These are phyloP conservation scores for Brachionus paranguensis DNA, from an alignment of 1,140 invertebrate genomes.

Conservation along the genomic window DNA sequence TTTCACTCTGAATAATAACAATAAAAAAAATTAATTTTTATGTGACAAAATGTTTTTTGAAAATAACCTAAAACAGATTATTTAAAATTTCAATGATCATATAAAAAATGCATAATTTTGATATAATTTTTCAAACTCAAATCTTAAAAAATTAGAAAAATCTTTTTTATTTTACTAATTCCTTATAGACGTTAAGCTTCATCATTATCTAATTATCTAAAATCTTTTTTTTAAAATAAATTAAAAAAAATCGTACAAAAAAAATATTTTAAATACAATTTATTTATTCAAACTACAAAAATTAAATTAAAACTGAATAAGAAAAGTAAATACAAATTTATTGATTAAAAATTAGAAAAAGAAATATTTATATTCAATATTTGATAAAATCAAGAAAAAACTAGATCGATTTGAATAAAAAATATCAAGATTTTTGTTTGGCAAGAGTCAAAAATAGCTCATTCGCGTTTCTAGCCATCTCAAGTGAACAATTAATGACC, in stretches of 20 bases:
- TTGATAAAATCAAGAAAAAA: neutral
- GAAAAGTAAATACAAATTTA: conserved; percentile 22
- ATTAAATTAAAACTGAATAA: conserved; percentile 35
- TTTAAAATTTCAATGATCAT: too few species aligned
- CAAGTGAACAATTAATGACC: neutral
- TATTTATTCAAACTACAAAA: neutral
- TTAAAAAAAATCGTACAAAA: neutral
- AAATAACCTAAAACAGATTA: too few species aligned
- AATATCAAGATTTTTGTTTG: neutral
- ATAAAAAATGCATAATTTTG: too few species aligned
- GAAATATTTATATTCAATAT: neutral
- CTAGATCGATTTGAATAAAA: neutral
- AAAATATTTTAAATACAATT: neutral
- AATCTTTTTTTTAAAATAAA: neutral
- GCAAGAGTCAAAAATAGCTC: conserved; percentile 10
- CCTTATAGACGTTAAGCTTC: too few species aligned
- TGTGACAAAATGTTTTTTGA: too few species aligned
- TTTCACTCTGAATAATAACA: too few species aligned
- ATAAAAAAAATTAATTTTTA: neutral
- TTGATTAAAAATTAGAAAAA: neutral
- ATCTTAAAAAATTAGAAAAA: too few species aligned
- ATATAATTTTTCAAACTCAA: too few species aligned
- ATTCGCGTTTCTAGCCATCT: conserved; percentile 18
- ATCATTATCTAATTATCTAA: neutral
- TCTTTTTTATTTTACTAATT: too few species aligned